Conservation (phyloP, 2,888 invertebrate species). For the Dysmachus trigonus region DNA sequence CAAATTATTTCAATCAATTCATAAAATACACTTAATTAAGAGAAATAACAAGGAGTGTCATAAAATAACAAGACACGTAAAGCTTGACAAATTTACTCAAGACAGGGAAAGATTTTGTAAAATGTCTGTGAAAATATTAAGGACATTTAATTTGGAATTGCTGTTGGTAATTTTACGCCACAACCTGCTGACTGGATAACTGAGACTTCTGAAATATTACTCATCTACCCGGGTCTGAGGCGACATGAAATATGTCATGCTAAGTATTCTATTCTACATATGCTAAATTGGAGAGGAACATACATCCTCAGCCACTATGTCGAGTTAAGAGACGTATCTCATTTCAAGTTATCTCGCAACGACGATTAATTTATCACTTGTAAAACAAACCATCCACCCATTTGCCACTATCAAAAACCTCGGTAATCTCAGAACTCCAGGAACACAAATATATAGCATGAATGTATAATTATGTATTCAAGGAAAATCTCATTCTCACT, state of each 20-base stretch:
- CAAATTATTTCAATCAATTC: too few relatives aligned
- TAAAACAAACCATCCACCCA: background rate
- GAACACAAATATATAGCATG: background rate
- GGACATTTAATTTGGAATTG: background rate
- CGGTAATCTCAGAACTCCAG: background rate
- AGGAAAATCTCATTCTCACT: background rate
- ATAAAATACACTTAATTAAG: too few relatives aligned
- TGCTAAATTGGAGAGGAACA: background rate
- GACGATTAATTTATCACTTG: background rate
- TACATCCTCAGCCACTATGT: background rate
- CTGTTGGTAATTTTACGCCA: background rate
- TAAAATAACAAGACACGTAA: background rate
- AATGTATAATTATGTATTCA: background rate
- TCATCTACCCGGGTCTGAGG: background rate
- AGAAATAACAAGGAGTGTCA: background rate
- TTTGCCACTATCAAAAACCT: background rate
- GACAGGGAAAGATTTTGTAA: background rate
- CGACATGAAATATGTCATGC: background rate
- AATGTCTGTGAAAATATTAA: background rate
- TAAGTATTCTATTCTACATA: background rate
- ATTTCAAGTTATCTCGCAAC: background rate
- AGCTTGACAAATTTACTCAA: background rate
- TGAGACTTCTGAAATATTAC: background rate
- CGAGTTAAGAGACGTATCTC: background rate
- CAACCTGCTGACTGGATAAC: background rate